Base-by-base conservation (phyloP, 2,797 vertebrate genomes). In the Erethizon dorsatum region DNA sequence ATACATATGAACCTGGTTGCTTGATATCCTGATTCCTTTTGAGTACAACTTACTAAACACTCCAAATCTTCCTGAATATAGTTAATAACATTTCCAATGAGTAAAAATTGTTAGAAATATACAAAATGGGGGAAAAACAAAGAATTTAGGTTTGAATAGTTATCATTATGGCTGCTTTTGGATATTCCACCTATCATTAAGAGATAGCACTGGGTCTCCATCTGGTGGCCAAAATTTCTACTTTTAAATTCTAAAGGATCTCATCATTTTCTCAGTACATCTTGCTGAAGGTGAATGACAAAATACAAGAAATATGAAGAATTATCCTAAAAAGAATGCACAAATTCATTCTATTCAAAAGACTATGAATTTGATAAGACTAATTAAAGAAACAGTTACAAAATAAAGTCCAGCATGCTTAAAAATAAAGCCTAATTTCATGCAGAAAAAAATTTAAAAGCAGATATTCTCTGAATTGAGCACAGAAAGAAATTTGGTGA, bases 211-310 rank as follows among this genome's bases (percentile, higher is more conserved):
- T 95, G 63, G 73, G 75, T 96, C 97, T 97, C 97, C 97, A 97
- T 95, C 97, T 98, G 96, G 97, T 98, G 97, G 97, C 56, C 93
- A 96, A 91, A 96, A 56, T 26, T 78, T 77, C 80, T 85, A 71
- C 57, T 86, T 92, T 73, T 85, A 93, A 86, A 83, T 94, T 94
- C 18, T 80, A 71, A 96, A 92, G 28, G 24, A 88, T 26, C 15
- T 83, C 65, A 37, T 79, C 47, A 45, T 20, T 90, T 97, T 45
- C 93, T 91, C 57, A 93, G 65, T 56, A 77, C 11, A 59, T 90
- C 75, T 94, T 90, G 26, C 52, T 90, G 11, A 88, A 26, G 89
- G 12, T 71, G 18, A 92, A 86, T 83, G 84, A 90, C 6, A 83
- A 88, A 96, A 78, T 45, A 94, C 89, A 93, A 95, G 85, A 95